A percentile compares a stretch with the other conserved stretches of the same genome.
These are phyloP conservation scores for Drosophila cognata DNA, from an alignment of 2,888 invertebrate species.

Conservation along the genomic window DNA sequence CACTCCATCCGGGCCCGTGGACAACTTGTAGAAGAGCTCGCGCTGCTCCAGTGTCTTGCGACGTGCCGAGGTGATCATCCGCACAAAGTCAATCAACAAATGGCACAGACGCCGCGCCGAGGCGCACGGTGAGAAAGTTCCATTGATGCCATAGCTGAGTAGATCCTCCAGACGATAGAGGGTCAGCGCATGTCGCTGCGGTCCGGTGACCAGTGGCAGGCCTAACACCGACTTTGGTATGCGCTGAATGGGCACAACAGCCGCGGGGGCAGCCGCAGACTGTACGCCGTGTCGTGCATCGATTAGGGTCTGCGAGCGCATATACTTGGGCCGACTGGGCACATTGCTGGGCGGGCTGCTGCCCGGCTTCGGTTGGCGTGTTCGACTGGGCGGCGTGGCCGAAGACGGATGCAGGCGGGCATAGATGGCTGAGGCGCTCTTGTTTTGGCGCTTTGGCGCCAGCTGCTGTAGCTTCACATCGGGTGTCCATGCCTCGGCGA, in stretches of 20 bases:
- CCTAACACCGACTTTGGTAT: constrained; percentile 86
- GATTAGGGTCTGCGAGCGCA: constrained; percentile 85
- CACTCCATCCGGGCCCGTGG: constrained; percentile 86
- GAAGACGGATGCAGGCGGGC: constrained; percentile 78
- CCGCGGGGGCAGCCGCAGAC: constrained; percentile 27
- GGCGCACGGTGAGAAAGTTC: constrained; percentile 87
- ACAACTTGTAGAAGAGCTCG: constrained; percentile 89
- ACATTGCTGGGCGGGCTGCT: constrained; percentile 67
- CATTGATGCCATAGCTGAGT: constrained; percentile 88
- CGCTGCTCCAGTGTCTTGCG: constrained; percentile 92
- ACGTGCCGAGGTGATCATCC: constrained; percentile 92
- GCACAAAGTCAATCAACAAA: constrained; percentile 91
- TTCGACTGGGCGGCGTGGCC: constrained; percentile 60
- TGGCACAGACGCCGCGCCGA: constrained; percentile 89
- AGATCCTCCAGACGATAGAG: constrained; percentile 91
- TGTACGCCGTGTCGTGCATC: constrained; percentile 81
- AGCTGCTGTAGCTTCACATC: constrained; percentile 78
- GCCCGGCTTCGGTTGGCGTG: constrained; percentile 58
- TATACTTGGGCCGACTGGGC: constrained; percentile 84
- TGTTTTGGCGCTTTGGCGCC: constrained; percentile 84
- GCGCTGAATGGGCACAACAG: constrained; percentile 62
- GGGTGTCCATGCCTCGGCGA: constrained; percentile 87
- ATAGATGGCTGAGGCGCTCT: constrained; percentile 84
- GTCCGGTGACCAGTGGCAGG: constrained; percentile 89
- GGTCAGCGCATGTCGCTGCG: constrained; percentile 91